phyloP scores from a whole-genome alignment of 2,888 invertebrate species.

The Chromoteleia sp. region DNA sequence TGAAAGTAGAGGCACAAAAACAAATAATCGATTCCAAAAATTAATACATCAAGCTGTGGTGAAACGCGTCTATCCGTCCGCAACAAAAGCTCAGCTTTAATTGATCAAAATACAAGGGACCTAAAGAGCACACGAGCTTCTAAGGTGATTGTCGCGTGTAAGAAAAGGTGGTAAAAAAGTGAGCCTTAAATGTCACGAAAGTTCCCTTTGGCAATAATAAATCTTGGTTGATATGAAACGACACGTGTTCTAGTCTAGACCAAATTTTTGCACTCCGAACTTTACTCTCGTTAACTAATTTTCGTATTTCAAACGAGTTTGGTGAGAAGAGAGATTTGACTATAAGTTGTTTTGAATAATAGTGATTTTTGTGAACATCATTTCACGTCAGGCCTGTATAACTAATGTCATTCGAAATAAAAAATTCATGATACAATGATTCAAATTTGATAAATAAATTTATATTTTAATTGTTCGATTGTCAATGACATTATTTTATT shows the following conservation, averaged over 20 bases:
- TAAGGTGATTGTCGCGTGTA: constrained; percentile 12
- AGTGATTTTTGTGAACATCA: too few relatives aligned
- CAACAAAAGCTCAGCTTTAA: constrained; percentile 17
- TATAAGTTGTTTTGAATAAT: too few relatives aligned
- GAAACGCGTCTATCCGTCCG: background rate
- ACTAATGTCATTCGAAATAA: too few relatives aligned
- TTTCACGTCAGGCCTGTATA: too few relatives aligned
- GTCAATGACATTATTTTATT: too few relatives aligned
- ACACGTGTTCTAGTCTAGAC: constrained; percentile 28
- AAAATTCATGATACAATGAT: too few relatives aligned
- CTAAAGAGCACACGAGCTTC: constrained; percentile 14
- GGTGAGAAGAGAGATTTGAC: background rate
- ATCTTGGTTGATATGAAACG: constrained; percentile 34
- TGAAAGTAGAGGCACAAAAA: too few relatives aligned
- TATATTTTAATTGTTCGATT: too few relatives aligned
- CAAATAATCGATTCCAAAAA: too few relatives aligned
- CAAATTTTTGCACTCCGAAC: constrained; percentile 1
- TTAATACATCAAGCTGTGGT: background rate
- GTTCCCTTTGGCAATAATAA: constrained; percentile 33
- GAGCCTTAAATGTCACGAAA: constrained; percentile 26
- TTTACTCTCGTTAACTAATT: background rate
- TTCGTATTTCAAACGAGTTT: background rate
- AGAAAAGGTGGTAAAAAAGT: constrained; percentile 22
- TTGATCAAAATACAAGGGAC: constrained; percentile 21
- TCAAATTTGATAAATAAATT: too few relatives aligned